Evolutionary conservation across 2,888 invertebrate species (phyloP).

Genomic region (Esperia sulphurella): DNA sequence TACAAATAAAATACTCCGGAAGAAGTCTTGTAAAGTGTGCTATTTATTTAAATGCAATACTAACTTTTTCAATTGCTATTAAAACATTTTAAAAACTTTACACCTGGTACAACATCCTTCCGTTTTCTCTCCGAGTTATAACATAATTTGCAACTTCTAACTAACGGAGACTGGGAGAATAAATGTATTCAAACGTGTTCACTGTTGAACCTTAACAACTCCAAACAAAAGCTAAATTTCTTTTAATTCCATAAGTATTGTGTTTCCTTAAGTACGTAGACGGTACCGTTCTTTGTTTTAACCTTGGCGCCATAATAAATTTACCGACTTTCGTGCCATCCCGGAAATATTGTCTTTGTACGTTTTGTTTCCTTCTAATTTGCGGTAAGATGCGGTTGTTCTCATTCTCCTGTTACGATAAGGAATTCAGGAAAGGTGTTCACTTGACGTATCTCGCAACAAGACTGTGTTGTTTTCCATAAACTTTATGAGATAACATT

Average conservation of each 20-base stretch:
- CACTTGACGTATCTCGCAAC: conserved; percentile 31
- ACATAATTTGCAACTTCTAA: background rate
- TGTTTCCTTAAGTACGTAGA: conserved; percentile 4
- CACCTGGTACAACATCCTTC: background rate
- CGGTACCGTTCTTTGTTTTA: conserved; percentile 20
- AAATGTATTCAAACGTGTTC: background rate
- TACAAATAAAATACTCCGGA: no score
- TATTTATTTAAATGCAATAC: no score
- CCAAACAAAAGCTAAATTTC: background rate
- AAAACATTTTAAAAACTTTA: no score
- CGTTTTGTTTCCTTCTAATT: conserved; percentile 45
- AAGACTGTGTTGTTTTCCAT: conserved; percentile 30
- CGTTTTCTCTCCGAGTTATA: background rate
- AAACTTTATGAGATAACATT: conserved; percentile 34
- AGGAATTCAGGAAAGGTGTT: conserved; percentile 43
- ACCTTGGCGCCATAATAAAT: conserved; percentile 27
- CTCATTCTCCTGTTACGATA: conserved; percentile 41
- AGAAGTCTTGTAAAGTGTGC: no score
- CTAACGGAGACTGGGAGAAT: background rate
- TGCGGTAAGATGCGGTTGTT: conserved; percentile 30
- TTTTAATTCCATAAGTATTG: conserved; percentile 1
- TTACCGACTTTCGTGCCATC: conserved; percentile 15
- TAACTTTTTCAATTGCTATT: no score
- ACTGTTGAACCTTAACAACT: background rate
- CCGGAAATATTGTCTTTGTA: conserved; percentile 34